A percentile compares a stretch with the other conserved stretches of the same genome.
Evolutionary conservation across 2,888 invertebrate species (phyloP).

Genomic region (Leucoptera coffeella): DNA sequence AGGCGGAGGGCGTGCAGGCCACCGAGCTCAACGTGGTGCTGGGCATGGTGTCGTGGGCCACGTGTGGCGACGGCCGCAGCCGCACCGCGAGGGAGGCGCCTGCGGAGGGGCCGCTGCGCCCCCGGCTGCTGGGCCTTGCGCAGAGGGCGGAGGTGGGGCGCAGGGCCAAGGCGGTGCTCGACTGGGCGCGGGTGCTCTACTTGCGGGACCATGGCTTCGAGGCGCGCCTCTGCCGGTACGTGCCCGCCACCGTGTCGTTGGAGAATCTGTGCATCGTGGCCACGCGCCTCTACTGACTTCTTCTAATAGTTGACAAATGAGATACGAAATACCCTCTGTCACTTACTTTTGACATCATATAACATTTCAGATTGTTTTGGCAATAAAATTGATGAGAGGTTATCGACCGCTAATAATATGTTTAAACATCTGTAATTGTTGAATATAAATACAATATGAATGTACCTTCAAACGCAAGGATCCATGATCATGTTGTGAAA

Average conservation of each 20-base stretch:
- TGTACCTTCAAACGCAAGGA: too few relatives aligned
- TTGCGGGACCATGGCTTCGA: slow-evolving; percentile 54
- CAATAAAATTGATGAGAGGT: too few relatives aligned
- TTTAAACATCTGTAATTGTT: too few relatives aligned
- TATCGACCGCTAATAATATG: too few relatives aligned
- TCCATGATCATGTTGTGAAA: too few relatives aligned
- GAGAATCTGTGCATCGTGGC: slow-evolving; percentile 79
- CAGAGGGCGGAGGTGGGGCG: slow-evolving; percentile 54
- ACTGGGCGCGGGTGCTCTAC: slow-evolving; percentile 65
- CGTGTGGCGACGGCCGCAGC: slow-evolving; percentile 67
- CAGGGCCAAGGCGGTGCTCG: slow-evolving; percentile 70
- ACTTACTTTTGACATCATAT: too few relatives aligned
- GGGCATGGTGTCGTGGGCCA: slow-evolving; percentile 85
- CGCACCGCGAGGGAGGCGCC: slow-evolving; percentile 18
- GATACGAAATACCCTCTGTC: too few relatives aligned
- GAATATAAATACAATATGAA: too few relatives aligned
- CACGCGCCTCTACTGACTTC: too few relatives aligned
- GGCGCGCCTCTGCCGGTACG: slow-evolving; percentile 60
- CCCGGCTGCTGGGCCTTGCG: slow-evolving; percentile 13
- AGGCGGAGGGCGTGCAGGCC: slow-evolving; percentile 43
- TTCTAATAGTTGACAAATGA: too few relatives aligned
- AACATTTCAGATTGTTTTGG: too few relatives aligned
- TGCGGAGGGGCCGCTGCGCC: background rate
- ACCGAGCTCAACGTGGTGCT: slow-evolving; percentile 70
- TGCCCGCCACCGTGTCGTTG: slow-evolving; percentile 57